These are phyloP conservation scores for Aphrocallistes beatrix DNA, from an alignment of 37 sponge, comb jelly and placozoan genomes.

Conservation along the genomic window DNA sequence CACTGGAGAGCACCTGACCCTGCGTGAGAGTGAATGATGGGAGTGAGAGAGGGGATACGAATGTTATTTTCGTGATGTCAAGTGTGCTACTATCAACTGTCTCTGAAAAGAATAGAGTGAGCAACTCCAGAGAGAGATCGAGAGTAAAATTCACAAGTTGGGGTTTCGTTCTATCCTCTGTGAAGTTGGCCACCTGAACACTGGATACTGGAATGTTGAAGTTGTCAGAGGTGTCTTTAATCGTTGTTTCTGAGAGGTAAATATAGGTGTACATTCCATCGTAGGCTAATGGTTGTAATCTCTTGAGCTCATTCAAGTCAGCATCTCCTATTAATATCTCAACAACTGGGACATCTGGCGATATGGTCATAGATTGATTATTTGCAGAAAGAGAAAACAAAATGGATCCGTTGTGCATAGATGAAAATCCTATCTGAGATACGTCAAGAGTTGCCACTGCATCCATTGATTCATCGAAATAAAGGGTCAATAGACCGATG, in stretches of 20 bases:
- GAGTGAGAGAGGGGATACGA: constrained; percentile 15
- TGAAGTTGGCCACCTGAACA: constrained; percentile 24
- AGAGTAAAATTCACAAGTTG: constrained; percentile 19
- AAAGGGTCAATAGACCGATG: constrained; percentile 9
- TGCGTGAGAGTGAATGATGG: background rate
- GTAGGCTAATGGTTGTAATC: constrained; percentile 39
- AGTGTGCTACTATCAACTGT: constrained; percentile 54
- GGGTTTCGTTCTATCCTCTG: constrained; percentile 41
- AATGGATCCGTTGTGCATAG: background rate
- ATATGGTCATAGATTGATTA: background rate
- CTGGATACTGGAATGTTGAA: background rate
- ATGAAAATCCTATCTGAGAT: background rate
- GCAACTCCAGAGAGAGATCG: constrained; percentile 19
- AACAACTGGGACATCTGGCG: constrained; percentile 47
- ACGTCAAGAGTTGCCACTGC: background rate
- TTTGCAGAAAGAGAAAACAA: background rate
- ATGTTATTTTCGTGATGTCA: constrained; percentile 45
- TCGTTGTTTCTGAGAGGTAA: constrained; percentile 24
- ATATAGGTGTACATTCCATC: constrained; percentile 40
- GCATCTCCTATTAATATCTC: constrained; percentile 28
- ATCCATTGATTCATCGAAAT: constrained; percentile 19
- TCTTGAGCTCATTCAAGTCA: constrained; percentile 78
- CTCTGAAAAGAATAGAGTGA: constrained; percentile 67
- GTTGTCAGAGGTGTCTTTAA: constrained; percentile 65
- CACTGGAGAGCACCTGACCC: constrained; percentile 21